Evolutionary conservation across 2,797 vertebrate species (phyloP), one percentile per base, ranked within the genome.

Genomic region (Melanotaenia parkinsoni): DNA sequence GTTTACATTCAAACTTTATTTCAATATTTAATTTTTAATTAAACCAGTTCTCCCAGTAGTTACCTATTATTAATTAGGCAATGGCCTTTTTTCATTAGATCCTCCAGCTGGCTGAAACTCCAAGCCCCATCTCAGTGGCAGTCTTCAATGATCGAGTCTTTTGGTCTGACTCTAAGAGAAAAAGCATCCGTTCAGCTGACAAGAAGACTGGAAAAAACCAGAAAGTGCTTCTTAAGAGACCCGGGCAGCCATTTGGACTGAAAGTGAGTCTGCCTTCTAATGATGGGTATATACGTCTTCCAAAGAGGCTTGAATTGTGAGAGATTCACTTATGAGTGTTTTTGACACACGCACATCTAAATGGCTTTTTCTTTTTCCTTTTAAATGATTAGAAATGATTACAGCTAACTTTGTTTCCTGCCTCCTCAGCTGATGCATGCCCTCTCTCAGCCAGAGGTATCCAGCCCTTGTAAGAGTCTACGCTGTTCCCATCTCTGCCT

Each of bases 401-500:
- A 13, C 4, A 0, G 1, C n/a, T 37, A 1, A 63, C 0, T 5
- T 1, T 6, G 40, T 57, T 43, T 40, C 51, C 18, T 77, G 4
- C 74, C 14, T 80, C 73, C 60, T 4, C 82, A 99, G 97, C 72
- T 97, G 66, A 94, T 96, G 84, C 97, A 98, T 12, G 83, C 94
- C 22, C 85, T 94, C 1, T 90, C 96, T 26, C 96, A 96, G 74
- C 94, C 94, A 0, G 11, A 2, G 0, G 66, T 85, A 3, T 33
- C 81, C 0, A 96, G 85, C 78, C 95, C 96, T 0, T 99, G 97
- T 45, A 72, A 80, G 28, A 66, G 37, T 0, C 72, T 89, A 0
- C 71, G 43, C 12, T 99, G 97, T 82, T 97, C 97, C 71, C 95
- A 98, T 66, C 53, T 97, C 24, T 98, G 98, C 70, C 91, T 99